Conservation (phyloP, 2,113 vertebrate species). For the Ophthalmolycus amberensis region DNA sequence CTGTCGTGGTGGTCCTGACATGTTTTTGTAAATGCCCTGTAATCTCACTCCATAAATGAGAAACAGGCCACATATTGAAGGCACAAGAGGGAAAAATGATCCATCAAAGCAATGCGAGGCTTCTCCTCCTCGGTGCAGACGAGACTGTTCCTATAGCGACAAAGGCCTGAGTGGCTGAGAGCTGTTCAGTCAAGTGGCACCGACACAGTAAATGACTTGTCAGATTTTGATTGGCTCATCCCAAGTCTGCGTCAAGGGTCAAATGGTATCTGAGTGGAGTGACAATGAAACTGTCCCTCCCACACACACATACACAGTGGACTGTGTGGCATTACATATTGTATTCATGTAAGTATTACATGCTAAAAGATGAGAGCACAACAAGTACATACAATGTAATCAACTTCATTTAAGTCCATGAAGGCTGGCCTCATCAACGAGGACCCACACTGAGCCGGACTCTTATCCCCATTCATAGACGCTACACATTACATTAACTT, state of each 20-base stretch:
- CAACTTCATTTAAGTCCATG: too few relatives aligned
- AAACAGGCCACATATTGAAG: neutral
- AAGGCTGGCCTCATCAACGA: too few relatives aligned
- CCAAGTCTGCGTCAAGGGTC: slow-evolving; percentile 44
- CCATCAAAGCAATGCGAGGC: slow-evolving; percentile 5
- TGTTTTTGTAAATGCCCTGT: neutral
- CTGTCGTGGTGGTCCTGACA: too few relatives aligned
- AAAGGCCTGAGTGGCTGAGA: slow-evolving; percentile 14
- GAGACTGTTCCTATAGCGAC: slow-evolving; percentile 29
- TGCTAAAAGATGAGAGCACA: too few relatives aligned
- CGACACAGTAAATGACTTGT: slow-evolving; percentile 63
- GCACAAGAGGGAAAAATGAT: slow-evolving; percentile 7
- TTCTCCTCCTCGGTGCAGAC: neutral
- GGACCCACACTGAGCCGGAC: too few relatives aligned
- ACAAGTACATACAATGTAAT: too few relatives aligned
- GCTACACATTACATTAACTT: too few relatives aligned
- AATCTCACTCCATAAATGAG: neutral
- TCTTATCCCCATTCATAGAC: too few relatives aligned
- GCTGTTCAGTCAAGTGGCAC: slow-evolving; percentile 44
- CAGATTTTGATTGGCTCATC: slow-evolving; percentile 63
- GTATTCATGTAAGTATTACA: too few relatives aligned
- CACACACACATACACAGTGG: neutral
- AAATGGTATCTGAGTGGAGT: slow-evolving; percentile 38
- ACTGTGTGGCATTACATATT: too few relatives aligned
- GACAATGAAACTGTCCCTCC: neutral